phyloP scores from a whole-genome alignment of 2,797 vertebrate genomes.

The Ctenopoma kingsleyae region DNA sequence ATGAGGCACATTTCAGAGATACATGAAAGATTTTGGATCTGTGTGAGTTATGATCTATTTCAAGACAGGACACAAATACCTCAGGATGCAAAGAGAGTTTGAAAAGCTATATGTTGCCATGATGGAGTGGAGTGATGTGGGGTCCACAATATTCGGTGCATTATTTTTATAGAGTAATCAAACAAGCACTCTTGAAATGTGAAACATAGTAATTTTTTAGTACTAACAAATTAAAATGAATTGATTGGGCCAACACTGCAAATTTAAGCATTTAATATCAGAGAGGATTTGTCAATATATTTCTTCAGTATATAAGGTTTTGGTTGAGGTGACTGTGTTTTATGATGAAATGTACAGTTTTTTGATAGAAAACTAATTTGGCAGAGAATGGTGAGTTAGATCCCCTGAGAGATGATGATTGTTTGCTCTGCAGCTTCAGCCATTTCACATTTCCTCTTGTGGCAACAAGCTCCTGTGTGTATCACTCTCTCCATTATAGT shows the following conservation, averaged over 20 bases:
- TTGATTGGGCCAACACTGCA: conserved; percentile 19
- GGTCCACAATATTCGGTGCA: conserved; percentile 13
- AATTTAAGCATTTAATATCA: background rate
- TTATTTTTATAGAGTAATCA: conserved; percentile 22
- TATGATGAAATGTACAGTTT: conserved; percentile 10
- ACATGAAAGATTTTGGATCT: conserved; percentile 17
- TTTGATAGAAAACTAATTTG: background rate
- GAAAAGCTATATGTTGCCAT: conserved; percentile 7
- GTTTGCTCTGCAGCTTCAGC: background rate
- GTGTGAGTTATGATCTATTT: conserved; percentile 16
- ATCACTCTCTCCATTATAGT: conserved; percentile 5
- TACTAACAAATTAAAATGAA: background rate
- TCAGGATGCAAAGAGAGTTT: conserved; percentile 2
- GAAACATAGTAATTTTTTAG: conserved; percentile 1
- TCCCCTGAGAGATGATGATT: background rate
- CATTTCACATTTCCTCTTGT: conserved; percentile 2
- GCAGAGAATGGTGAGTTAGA: background rate
- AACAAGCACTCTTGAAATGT: conserved; percentile 21
- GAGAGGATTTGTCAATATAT: background rate
- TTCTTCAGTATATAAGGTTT: conserved; percentile 11
- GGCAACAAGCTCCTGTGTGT: background rate
- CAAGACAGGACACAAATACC: conserved; percentile 6
- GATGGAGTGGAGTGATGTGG: background rate
- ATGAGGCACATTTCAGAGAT: conserved; percentile 34
- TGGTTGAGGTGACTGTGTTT: background rate